Evolutionary conservation across 2,888 invertebrate genomes (phyloP).

Genomic region (Drosophila setosimentum): DNA sequence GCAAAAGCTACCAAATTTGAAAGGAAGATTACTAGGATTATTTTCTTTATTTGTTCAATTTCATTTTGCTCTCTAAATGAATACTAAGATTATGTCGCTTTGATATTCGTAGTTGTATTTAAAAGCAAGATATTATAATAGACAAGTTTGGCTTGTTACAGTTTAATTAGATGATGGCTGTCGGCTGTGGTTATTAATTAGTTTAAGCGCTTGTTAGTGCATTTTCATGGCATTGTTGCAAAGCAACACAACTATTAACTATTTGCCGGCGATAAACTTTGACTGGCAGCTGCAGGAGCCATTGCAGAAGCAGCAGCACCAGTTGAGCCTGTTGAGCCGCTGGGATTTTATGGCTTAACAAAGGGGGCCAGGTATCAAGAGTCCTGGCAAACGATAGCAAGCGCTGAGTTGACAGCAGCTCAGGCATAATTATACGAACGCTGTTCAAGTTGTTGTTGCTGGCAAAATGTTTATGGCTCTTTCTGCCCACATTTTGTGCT

Average conservation of each 20-base stretch:
- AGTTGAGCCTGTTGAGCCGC: constrained; percentile 45
- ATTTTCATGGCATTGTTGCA: constrained; percentile 45
- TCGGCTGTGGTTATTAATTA: constrained; percentile 40
- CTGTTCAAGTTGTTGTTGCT: constrained; percentile 54
- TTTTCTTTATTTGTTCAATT: too few relatives aligned
- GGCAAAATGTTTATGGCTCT: constrained; percentile 63
- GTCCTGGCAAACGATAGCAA: constrained; percentile 27
- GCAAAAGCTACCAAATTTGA: too few relatives aligned
- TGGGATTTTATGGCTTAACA: constrained; percentile 39
- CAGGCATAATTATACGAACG: constrained; percentile 72
- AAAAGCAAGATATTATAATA: background rate
- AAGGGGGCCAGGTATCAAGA: constrained; percentile 44
- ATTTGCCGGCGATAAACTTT: constrained; percentile 26
- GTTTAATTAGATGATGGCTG: constrained; percentile 26
- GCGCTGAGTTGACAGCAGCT: constrained; percentile 53
- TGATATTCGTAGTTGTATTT: background rate
- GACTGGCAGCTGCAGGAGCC: constrained; percentile 27
- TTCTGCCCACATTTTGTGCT: constrained; percentile 30
- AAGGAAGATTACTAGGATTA: too few relatives aligned
- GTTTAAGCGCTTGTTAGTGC: constrained; percentile 44
- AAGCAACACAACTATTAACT: background rate
- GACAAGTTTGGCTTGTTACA: constrained; percentile 1
- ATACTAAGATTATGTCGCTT: background rate
- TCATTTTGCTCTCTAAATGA: background rate
- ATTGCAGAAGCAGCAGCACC: constrained; percentile 17